Evolutionary conservation across 2,888 invertebrate genomes (phyloP), one percentile per base, ranked within the genome.

Genomic region (Caenorhabditis sp.): DNA sequence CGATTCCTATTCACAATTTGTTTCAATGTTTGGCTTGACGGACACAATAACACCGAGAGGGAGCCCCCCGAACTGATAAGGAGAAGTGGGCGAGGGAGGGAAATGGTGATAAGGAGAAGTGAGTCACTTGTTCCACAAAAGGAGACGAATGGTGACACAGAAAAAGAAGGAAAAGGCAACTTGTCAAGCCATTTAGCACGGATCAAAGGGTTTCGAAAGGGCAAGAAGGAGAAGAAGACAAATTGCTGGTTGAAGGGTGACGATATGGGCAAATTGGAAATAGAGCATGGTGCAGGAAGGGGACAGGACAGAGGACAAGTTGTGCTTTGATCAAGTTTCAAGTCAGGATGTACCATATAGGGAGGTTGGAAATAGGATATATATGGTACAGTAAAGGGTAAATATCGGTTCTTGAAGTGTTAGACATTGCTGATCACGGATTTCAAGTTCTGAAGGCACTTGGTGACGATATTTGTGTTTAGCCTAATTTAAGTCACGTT

Each of bases 61-160:
- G n/a, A n/a, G n/a, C n/a, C n/a, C n/a, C n/a, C n/a, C n/a, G n/a
- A n/a, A 8, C 22, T 55, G 72, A 64, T 56, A 64, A 72, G 56
- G 60, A 28, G 32, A 67, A 67, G 67, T 47, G 53, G 24, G 58
- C 11, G 22, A 24, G 40, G 15, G 67, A 32, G 53, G 24, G 58
- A 2, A 15, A 24, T 26, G 15, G 44, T 37, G 55, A 50, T 51
- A 58, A 65, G 74, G 9, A 13, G 13, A 13, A 44, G 44, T 64
- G 64, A 64, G 35, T 64, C 64, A 64, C 64, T 64, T 35, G 64
- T 53, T 53, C 61, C 70, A 47, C 58, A 50, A 22, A 15, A 35
- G 37, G 28, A n/a, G 22, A 51, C n/a, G 28, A 50, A 28, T n/a
- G n/a, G n/a, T n/a, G n/a, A n/a, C n/a, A 65, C 51, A 18, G 20